These are phyloP conservation scores for Petaurus breviceps DNA, from an alignment of 2,113 vertebrate species.

Conservation along the genomic window DNA sequence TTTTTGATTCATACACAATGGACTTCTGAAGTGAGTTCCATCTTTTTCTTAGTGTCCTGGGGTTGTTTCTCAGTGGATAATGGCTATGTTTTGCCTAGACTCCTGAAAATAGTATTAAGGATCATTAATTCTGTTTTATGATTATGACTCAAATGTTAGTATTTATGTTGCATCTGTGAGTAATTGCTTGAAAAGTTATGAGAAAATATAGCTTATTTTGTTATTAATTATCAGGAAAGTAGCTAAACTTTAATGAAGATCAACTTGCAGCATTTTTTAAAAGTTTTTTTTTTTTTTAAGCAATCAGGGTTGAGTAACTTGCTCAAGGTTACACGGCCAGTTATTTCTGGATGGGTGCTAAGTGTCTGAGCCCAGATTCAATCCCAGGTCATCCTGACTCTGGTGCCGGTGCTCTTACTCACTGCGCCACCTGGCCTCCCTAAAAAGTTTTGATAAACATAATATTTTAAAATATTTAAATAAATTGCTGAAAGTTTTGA, in stretches of 20 bases:
- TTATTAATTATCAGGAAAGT: slow-evolving; percentile 5
- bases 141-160: background rate
- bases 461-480: slow-evolving; percentile 49
- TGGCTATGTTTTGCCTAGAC: background rate
- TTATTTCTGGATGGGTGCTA: too few relatives aligned
- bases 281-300: too few relatives aligned
- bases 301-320: too few relatives aligned
- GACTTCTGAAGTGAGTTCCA: background rate
- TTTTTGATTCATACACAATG: background rate
- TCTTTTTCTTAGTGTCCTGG: background rate
- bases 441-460: slow-evolving; percentile 35
- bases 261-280: background rate
- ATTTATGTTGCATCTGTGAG: background rate
- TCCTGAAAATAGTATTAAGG: background rate
- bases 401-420: too few relatives aligned
- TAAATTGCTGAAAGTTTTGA: slow-evolving; percentile 30
- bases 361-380: too few relatives aligned
- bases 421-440: too few relatives aligned
- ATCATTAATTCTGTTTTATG: background rate
- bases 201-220: background rate
- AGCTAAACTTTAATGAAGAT: background rate
- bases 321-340: too few relatives aligned
- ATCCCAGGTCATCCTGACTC: too few relatives aligned
- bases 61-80: background rate
- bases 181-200: slow-evolving; percentile 9